These are phyloP conservation scores for Hydraecia micacea DNA, from an alignment of 2,888 invertebrate genomes.

Conservation along the genomic window DNA sequence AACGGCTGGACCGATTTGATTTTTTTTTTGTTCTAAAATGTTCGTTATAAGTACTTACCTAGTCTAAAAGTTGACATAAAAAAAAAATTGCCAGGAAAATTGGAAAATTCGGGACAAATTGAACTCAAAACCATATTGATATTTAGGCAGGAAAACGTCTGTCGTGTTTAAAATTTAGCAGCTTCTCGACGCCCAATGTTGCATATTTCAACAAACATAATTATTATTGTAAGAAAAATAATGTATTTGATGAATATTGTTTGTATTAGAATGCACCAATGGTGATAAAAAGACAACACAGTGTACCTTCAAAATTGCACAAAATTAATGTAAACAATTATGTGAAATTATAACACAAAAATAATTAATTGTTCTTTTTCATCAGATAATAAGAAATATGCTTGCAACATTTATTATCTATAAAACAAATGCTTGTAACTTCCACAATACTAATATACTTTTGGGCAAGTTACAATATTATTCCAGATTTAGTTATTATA, in stretches of 20 bases:
- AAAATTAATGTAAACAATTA: conserved; percentile 5
- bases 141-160: not conserved
- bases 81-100: not conserved
- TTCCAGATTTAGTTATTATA: not conserved
- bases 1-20: not conserved
- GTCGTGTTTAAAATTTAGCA: not conserved
- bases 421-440: not conserved
- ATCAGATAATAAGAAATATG: not conserved
- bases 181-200: not conserved
- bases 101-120: not conserved
- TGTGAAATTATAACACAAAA: not conserved
- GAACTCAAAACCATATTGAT: not conserved
- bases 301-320: conserved; percentile 18
- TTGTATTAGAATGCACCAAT: too few species aligned
- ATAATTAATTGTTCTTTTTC: not conserved
- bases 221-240: not conserved
- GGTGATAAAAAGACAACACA: not conserved
- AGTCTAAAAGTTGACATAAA: too few species aligned
- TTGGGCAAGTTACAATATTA: not conserved
- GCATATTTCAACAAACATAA: not conserved
- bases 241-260: not conserved
- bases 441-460: not conserved
- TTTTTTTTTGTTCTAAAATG: not conserved
- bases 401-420: not conserved
- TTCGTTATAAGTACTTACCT: too few species aligned